Evolutionary conservation across 2,888 invertebrate species (phyloP), one percentile per base, ranked within the genome.

Genomic region (Epinotia brunnichana): DNA sequence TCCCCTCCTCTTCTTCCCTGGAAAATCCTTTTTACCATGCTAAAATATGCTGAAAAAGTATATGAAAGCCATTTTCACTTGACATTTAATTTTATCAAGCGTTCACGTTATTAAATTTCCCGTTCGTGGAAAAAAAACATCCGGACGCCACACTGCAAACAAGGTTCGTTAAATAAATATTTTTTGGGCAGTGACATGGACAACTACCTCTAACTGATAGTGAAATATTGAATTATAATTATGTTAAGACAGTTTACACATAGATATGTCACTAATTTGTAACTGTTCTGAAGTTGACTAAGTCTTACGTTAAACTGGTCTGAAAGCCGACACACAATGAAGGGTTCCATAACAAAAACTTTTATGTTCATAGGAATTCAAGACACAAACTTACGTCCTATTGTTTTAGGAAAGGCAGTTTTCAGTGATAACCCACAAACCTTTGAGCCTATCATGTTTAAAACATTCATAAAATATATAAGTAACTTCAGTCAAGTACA

Each of bases 81-180:
- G 29, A 35, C 35, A 35, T 35, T 59, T 67, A 57, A 67, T 67
- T 57, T 48, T 15, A 59, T 48, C 15, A 59, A 59, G 57, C 19
- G 59, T 59, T 19, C 29, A 29, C 10, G 19, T 7, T 29, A 63
- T 51, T 68, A 35, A 17, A 68, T 11, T 59, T 63, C n/a, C n/a
- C n/a, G 9, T n/a, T 5, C 15, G 44, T 29, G 44, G 59, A 11
- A 17, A 19, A 68, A 68, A 59, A 68, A 15, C 19, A 56, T 48
- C 10, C 57, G 17, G 7, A 15, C 57, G 5, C 24, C n/a, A 21
- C 35, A 13, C 29, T 15, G 9, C 24, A 53, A 13, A 41, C 35
- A 68, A 19, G 29, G 48, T n/a, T 41, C 48, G 48, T 67, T 29
- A 48, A 59, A 59, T 68, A 68, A 68, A 68, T 51, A 68, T 68